These are phyloP conservation scores for Nymphalis urticae DNA, from an alignment of 2,888 invertebrate genomes.

Conservation along the genomic window DNA sequence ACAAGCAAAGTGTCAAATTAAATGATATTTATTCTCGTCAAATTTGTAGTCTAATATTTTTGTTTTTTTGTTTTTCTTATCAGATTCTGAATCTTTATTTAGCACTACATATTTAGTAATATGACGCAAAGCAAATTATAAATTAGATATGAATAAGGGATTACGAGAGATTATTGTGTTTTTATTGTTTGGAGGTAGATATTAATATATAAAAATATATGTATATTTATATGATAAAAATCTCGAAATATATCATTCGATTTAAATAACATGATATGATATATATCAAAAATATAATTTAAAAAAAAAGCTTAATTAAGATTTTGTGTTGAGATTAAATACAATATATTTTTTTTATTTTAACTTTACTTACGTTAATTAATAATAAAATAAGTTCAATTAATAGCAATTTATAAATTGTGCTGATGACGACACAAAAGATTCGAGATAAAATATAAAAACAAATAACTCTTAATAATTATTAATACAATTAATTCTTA, in stretches of 20 bases:
- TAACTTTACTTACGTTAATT: no score
- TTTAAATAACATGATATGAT: background rate
- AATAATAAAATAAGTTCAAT: no score
- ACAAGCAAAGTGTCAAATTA: no score
- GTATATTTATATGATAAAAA: slow-evolving; percentile 16
- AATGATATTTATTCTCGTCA: no score
- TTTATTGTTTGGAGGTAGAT: background rate
- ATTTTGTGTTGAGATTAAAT: background rate
- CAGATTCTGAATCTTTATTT: no score
- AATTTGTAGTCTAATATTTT: no score
- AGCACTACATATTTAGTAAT: background rate
- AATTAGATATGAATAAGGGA: background rate
- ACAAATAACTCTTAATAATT: no score
- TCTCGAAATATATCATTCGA: background rate
- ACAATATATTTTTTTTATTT: background rate
- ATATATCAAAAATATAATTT: background rate
- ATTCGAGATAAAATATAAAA: background rate
- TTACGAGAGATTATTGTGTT: background rate
- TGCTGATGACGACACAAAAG: background rate
- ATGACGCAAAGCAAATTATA: background rate
- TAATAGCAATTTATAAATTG: background rate
- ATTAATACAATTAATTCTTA: no score
- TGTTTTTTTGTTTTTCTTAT: no score
- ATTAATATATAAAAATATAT: background rate
- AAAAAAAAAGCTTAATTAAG: background rate